Base-by-base conservation (phyloP, 37 sponge, comb jelly and placozoan species). In the Ianthella basta region DNA sequence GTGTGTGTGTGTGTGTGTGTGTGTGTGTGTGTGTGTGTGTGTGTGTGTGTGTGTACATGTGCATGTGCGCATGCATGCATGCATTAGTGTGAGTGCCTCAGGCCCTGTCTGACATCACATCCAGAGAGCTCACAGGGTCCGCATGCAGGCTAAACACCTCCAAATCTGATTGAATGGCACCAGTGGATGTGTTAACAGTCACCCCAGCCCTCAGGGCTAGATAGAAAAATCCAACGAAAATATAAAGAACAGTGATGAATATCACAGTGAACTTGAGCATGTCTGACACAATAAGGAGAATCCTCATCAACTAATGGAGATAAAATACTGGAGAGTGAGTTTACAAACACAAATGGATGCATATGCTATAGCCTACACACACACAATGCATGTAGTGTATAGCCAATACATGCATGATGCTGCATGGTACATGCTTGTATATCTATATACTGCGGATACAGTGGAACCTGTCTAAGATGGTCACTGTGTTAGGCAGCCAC, bases 1-100 rank as follows among this genome's bases (percentile, higher is more conserved):
- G 56, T 67, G 56, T 83, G 70, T 67, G 84, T 83, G 84, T 61
- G 36, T 82, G 83, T 63, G 67, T 63, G 63, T 72, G 44, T 82
- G 83, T 68, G 56, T 34, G 35, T 20, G 50, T 63, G 53, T 41
- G 53, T 20, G 12, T n/a, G 25, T 36, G 41, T 75, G 78, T 57
- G 40, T 36, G 50, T 59, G 38, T 75, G 15, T n/a, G 35, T 61
- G 37, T 37, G 25, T 82, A 67, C 61, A 67, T 38, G 83, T 61
- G 83, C 61, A 67, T 33, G 83, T 82, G 83, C 16, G 27, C n/a
- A 40, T 77, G 79, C 1, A 3, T 50, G n/a, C n/a, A 2, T 44
- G 23, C 33, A 40, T 18, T 38, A 0, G 44, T 37, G 35, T 77
- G 74, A 13, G n/a, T n/a, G n/a, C n/a, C n/a, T n/a, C n/a, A n/a